Conservation (phyloP, 2,888 invertebrate genomes). For the Meta bourneti region DNA sequence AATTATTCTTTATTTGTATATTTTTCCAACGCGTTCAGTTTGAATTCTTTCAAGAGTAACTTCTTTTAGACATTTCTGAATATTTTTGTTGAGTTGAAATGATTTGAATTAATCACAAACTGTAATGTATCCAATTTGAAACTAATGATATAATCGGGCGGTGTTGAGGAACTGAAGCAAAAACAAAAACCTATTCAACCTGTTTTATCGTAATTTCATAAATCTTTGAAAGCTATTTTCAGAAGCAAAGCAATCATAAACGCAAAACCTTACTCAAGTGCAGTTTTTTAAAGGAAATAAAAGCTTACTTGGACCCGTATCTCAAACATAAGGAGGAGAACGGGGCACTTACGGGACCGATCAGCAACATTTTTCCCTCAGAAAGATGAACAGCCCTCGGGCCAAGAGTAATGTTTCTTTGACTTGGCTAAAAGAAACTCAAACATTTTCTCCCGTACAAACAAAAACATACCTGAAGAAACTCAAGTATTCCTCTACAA, state of each 20-base stretch:
- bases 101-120: too few relatives aligned
- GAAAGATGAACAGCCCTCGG: constrained; percentile 33
- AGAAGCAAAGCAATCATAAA: background rate
- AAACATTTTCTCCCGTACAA: constrained; percentile 35
- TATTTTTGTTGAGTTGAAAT: too few relatives aligned
- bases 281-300: background rate
- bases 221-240: background rate
- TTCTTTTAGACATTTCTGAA: too few relatives aligned
- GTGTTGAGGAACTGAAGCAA: too few relatives aligned
- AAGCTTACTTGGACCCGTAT: background rate
- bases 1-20: too few relatives aligned
- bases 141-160: too few relatives aligned
- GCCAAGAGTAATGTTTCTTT: constrained; percentile 42
- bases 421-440: constrained; percentile 21
- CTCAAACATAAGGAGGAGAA: too few relatives aligned
- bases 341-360: constrained; percentile 38
- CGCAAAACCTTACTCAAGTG: background rate
- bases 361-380: constrained; percentile 40
- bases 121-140: too few relatives aligned
- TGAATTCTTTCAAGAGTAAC: too few relatives aligned
- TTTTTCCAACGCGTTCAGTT: too few relatives aligned
- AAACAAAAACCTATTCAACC: background rate
- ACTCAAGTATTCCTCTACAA: background rate
- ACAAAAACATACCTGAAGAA: constrained; percentile 39
- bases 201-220: background rate